Percentiles rank a stretch among this genome's conserved stretches.
Conservation (phyloP, 2,797 vertebrate genomes). For the Ptychadena robeensis region DNA sequence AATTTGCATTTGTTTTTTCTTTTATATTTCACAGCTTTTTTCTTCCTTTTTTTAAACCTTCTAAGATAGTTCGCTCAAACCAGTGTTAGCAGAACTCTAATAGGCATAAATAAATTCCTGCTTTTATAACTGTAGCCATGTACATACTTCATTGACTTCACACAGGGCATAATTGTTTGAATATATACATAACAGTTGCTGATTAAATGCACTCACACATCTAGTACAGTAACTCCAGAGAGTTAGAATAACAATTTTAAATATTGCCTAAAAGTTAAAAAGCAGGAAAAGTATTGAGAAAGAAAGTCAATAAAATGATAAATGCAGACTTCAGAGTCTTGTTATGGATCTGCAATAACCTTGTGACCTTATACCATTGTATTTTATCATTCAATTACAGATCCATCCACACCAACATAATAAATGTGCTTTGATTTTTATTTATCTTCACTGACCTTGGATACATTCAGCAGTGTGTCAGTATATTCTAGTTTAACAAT, state of each 20-base stretch:
- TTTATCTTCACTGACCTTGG: constrained; percentile 58
- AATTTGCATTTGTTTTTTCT: not conserved
- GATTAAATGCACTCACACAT: constrained; percentile 31
- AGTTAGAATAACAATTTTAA: constrained; percentile 42
- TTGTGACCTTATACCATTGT: constrained; percentile 52
- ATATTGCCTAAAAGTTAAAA: constrained; percentile 33
- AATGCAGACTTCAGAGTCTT: constrained; percentile 49
- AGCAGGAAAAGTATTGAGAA: constrained; percentile 48
- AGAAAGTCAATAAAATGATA: constrained; percentile 57
- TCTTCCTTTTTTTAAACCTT: not conserved
- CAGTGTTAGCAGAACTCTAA: not conserved
- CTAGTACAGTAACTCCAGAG: constrained; percentile 12
- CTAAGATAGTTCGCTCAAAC: not conserved
- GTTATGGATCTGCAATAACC: constrained; percentile 58
- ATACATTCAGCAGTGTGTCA: constrained; percentile 36
- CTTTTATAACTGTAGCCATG: not conserved
- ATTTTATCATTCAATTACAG: constrained; percentile 61
- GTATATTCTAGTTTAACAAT: constrained; percentile 10
- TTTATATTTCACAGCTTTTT: not conserved
- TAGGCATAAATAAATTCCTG: constrained; percentile 7
- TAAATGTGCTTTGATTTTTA: constrained; percentile 53
- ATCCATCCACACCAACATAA: constrained; percentile 55
- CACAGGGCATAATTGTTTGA: constrained; percentile 5
- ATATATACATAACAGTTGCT: constrained; percentile 8
- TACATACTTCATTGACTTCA: not conserved